Percentiles rank a stretch among this genome's conserved stretches.
Conservation (phyloP, 1,140 invertebrate genomes). For the Solenopsis fugax region DNA sequence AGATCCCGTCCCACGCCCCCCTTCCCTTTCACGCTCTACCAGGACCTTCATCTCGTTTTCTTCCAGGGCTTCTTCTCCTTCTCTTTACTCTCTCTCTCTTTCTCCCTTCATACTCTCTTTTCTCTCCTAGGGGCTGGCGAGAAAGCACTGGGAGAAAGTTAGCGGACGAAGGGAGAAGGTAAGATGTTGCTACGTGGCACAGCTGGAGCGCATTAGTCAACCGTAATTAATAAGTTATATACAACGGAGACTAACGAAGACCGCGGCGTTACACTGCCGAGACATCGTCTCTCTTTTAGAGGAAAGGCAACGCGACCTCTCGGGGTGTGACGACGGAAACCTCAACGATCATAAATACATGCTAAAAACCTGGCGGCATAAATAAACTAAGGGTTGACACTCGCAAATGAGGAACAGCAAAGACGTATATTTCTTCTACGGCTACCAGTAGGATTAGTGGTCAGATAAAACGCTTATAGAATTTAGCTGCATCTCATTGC, state of each 20-base stretch:
- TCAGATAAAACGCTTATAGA: constrained; percentile 30
- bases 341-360: constrained; percentile 69
- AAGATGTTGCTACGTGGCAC: constrained; percentile 69
- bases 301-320: constrained; percentile 49
- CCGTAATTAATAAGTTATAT: constrained; percentile 79
- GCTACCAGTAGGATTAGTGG: constrained; percentile 26
- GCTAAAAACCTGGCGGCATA: constrained; percentile 69
- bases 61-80: constrained; percentile 52
- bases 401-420: constrained; percentile 69
- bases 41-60: constrained; percentile 34
- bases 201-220: constrained; percentile 79
- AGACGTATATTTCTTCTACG: constrained; percentile 28
- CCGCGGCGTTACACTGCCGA: constrained; percentile 57
- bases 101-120: constrained; percentile 60
- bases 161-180: constrained; percentile 48
- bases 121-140: constrained; percentile 49
- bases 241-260: constrained; percentile 70
- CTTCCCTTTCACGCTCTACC: constrained; percentile 27
- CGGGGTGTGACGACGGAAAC: constrained; percentile 67
- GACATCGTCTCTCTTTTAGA: constrained; percentile 50
- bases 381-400: constrained; percentile 69
- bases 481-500: constrained; percentile 15
- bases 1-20: constrained; percentile 33
- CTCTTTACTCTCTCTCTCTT: constrained; percentile 50
- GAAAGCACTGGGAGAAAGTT: constrained; percentile 66